These are phyloP conservation scores for Euphydryas editha DNA, from an alignment of 2,888 invertebrate genomes.

Conservation along the genomic window DNA sequence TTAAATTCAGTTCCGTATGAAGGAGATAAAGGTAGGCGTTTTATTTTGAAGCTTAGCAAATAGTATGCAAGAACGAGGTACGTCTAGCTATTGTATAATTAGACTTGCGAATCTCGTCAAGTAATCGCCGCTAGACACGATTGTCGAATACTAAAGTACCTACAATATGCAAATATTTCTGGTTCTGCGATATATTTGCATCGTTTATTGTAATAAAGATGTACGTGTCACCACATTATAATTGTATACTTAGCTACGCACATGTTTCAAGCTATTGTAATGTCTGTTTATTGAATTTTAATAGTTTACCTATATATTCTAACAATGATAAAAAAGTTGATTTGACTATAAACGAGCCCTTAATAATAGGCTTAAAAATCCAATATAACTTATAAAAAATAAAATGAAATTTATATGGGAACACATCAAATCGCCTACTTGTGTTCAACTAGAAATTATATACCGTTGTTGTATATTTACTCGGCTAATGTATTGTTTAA, in stretches of 20 bases:
- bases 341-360: not conserved
- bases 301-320: conserved; percentile 41
- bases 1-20: conserved; percentile 40
- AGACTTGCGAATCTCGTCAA: conserved; percentile 78
- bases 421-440: conserved; percentile 8
- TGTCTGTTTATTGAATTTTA: conserved; percentile 9
- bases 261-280: not conserved
- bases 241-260: not conserved
- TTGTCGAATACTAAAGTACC: conserved; percentile 71
- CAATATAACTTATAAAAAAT: not conserved
- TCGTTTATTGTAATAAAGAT: too few relatives aligned
- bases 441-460: conserved; percentile 25
- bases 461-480: conserved; percentile 35
- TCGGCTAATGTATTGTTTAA: conserved; percentile 38
- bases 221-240: conserved; percentile 8
- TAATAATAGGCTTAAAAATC: not conserved
- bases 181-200: conserved; percentile 9
- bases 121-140: conserved; percentile 66
- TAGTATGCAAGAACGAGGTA: conserved; percentile 63
- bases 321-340: not conserved
- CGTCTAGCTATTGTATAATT: conserved; percentile 78
- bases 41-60: conserved; percentile 54
- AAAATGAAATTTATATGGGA: conserved; percentile 28
- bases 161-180: conserved; percentile 67
- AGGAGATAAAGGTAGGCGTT: conserved; percentile 52